Base-by-base conservation (phyloP, 2,888 invertebrate species). In the Leucophenga montana region DNA sequence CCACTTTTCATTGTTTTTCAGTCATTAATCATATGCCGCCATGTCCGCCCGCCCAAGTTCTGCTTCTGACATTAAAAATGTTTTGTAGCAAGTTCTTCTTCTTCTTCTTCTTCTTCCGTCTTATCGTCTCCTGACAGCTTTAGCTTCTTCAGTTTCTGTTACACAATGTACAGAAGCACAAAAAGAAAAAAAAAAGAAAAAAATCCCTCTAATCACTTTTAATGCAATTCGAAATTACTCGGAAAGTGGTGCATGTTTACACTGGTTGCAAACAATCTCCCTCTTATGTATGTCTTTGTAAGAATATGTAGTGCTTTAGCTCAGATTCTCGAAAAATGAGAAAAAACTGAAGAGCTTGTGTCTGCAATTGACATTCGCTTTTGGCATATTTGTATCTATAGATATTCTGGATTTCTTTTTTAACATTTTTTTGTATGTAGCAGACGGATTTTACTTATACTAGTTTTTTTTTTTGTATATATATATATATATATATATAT, bases 11-110 rank as follows among this genome's bases (percentile, higher is more conserved):
- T 54, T 22, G 22, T 54, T 54, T 54, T 54, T 54, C 54, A 18
- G 67, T 76, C 74, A 83, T 81, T 81, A 81, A 81, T 75, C 82
- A 81, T 84, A 79, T 83, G 84, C 73, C 77, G 69, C 69, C 39
- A 83, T 70, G 66, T 73, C 71, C 71, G 54, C 18, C 54, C 22
- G 69, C 72, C 73, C 71, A 72, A 70, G 71, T 69, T 69, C 73
- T 50, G 65, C 78, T 73, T 79, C 82, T 80, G 74, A 78, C 39
- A 39, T 39, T 39, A 39, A 39, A 39, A 39, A 39, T 8, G 39
- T 39, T 39, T 39, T 39, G 39, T 39, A 39, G 39, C 39, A 39
- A 39, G 39, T 39, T 39, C 11, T 8, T 3, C 39, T 39, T 33
- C 8, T 8, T 33, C 4, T 33, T 8, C 8, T 33, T 33, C 33